phyloP scores from a whole-genome alignment of 1,140 invertebrate species.

The Antheraea pernyi region DNA sequence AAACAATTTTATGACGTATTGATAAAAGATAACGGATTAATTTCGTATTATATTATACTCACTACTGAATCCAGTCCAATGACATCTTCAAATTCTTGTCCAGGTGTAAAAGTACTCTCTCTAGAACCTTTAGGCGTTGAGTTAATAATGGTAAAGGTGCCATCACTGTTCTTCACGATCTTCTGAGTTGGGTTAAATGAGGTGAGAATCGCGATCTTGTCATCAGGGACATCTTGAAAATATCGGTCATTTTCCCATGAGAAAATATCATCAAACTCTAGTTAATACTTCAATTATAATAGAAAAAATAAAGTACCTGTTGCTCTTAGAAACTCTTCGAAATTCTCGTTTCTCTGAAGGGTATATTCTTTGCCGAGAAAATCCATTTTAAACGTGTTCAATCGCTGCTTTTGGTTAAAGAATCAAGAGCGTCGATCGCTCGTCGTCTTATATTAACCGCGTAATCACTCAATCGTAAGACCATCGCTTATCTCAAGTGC shows the following conservation, averaged over 20 bases:
- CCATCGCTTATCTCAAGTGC: background rate
- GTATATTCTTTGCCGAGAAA: slow-evolving; percentile 32
- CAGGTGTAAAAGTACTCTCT: slow-evolving; percentile 18
- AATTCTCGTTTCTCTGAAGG: slow-evolving; percentile 28
- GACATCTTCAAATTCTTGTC: slow-evolving; percentile 25
- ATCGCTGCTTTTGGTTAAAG: background rate
- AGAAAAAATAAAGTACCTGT: slow-evolving; percentile 15
- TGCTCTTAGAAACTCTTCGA: slow-evolving; percentile 29
- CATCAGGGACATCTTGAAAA: slow-evolving; percentile 14
- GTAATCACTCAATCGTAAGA: background rate
- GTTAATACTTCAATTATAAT: no score
- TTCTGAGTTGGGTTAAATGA: slow-evolving; percentile 13
- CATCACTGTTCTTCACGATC: slow-evolving; percentile 16
- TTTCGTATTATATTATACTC: slow-evolving; percentile 8
- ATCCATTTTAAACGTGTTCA: slow-evolving; percentile 18
- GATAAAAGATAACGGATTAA: no score
- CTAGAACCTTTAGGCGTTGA: slow-evolving; percentile 3
- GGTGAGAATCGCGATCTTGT: slow-evolving; percentile 7
- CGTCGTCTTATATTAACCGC: background rate
- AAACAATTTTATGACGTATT: no score
- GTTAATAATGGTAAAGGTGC: slow-evolving; percentile 14
- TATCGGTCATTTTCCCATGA: no score
- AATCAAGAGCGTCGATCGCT: background rate
- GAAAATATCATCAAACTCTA: no score
- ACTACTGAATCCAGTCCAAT: slow-evolving; percentile 15